Base-by-base conservation (phyloP, 2,888 invertebrate species). In the Dryomyza anilis region DNA sequence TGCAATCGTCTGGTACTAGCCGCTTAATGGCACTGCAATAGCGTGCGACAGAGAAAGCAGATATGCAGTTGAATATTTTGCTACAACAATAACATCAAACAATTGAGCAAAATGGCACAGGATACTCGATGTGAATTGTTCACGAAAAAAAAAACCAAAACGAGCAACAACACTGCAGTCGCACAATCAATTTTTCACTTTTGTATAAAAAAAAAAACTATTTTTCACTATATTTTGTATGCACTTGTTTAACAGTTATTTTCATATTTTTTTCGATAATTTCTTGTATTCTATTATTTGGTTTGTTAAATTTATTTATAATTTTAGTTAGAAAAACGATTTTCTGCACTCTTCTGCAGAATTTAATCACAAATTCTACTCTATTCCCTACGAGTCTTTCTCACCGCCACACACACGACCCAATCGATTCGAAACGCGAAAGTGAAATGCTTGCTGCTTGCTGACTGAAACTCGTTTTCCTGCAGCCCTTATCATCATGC, bases 1-100 rank as follows among this genome's bases (percentile, higher is more conserved):
- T 64, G 73, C 74, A 77, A 74, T 69, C 53, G 8, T 74, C 79
- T 76, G 72, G 78, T 79, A 79, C n/a, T 79, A 78, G 78, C 79
- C 78, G 75, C 76, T 75, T 71, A 65, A 69, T 60, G 66, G 63
- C 64, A 64, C 27, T 39, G 50, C 52, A 39, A 45, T 27, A 10
- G 33, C 21, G 55, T 23, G 39, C 59, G 52, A 61, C 30, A 55
- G 59, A 46, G 53, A 63, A 53, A 58, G 57, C 58, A 64, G 60
- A 10, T 59, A 45, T 66, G 63, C 62, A 59, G 29, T 45, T 48
- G 5, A 29, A 14, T 23, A 39, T 14, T 14, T 23, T 33, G 25
- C 25, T 10, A 33, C 19, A 36, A 23, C 55, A 55, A 36, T 14
- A 36, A n/a, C 55, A 33, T 21, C 12, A 14, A 55, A 27, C 23